Evolutionary conservation across 2,797 vertebrate genomes (phyloP).

Genomic region (Halcyon leucocephala): DNA sequence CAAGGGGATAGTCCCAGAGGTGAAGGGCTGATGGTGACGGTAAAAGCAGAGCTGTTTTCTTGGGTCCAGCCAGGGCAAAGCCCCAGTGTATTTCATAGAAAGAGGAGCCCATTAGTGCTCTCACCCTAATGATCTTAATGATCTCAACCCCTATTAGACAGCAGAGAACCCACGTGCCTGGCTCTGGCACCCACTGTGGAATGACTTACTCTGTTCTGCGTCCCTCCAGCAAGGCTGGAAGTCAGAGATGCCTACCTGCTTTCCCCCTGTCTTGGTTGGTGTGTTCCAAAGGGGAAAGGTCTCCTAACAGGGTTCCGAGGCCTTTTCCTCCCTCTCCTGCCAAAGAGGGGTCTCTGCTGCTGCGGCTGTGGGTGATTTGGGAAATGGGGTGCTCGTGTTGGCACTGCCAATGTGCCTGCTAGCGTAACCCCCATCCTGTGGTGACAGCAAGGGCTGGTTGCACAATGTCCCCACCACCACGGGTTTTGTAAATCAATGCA

Average conservation of each 20-base stretch:
- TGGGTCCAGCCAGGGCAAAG: neutral
- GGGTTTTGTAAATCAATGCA: accelerated
- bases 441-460: neutral
- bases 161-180: neutral
- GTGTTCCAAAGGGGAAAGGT: neutral
- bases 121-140: neutral
- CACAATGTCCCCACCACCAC: accelerated
- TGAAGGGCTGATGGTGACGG: neutral
- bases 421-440: accelerated
- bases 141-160: neutral
- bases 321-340: neutral
- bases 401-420: accelerated
- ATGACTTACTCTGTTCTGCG: neutral
- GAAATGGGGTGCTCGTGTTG: accelerated
- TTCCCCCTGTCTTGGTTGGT: neutral
- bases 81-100: neutral
- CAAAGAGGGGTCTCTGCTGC: accelerated
- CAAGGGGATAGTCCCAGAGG: neutral
- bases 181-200: accelerated
- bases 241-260: accelerated
- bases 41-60: neutral
- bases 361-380: accelerated
- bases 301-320: accelerated
- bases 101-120: neutral
- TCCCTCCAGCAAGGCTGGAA: neutral